These are phyloP conservation scores for Antheraea pernyi DNA, from an alignment of 1,140 invertebrate genomes.

Conservation along the genomic window DNA sequence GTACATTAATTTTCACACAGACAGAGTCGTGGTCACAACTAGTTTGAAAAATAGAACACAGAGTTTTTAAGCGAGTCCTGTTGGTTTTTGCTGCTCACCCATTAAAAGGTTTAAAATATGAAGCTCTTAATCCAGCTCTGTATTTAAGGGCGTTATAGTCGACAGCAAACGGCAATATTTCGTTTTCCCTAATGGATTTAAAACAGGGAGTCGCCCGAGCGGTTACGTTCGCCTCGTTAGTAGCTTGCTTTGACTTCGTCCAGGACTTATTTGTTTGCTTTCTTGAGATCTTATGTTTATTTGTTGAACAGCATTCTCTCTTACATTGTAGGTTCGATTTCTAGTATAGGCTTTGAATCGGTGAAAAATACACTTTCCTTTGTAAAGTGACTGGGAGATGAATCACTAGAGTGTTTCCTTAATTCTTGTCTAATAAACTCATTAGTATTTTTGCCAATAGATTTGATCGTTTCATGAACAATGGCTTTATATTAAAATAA, in stretches of 20 bases:
- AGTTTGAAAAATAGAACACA: background rate
- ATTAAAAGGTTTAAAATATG: background rate
- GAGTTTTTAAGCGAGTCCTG: background rate
- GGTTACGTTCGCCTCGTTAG: background rate
- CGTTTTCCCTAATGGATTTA: slow-evolving; percentile 39
- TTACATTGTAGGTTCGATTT: no score
- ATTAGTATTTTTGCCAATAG: no score
- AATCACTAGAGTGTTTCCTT: no score
- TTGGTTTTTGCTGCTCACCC: background rate
- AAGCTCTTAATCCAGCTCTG: slow-evolving; percentile 11
- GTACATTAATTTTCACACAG: no score
- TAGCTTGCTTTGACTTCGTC: background rate
- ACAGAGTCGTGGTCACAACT: no score
- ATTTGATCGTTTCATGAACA: no score
- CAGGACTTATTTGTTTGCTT: background rate
- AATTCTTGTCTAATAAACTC: no score
- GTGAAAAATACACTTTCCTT: no score
- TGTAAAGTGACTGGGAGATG: no score
- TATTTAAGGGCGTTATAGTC: slow-evolving; percentile 2
- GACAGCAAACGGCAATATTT: slow-evolving; percentile 30
- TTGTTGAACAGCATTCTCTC: background rate
- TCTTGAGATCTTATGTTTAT: background rate
- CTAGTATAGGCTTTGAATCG: no score
- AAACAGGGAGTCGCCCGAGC: slow-evolving; percentile 18
- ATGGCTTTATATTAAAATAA: no score